Evolutionary conservation across 2,797 vertebrate species (phyloP).

Genomic region (Chromobotia macracanthus): DNA sequence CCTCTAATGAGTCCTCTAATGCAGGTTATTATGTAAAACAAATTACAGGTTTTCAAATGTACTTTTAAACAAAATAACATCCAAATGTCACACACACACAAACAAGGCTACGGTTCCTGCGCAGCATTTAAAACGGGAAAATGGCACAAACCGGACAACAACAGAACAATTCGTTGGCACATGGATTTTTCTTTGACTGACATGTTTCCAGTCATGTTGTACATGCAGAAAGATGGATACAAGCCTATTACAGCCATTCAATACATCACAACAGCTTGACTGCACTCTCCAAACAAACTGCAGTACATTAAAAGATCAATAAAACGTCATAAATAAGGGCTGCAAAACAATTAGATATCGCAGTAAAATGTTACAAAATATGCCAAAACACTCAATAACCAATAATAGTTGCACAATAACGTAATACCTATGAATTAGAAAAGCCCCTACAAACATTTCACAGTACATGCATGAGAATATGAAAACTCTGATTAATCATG

Average conservation of each 20-base stretch:
- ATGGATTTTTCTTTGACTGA: constrained; percentile 42
- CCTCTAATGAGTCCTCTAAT: constrained; percentile 67
- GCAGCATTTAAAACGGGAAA: constrained; percentile 35
- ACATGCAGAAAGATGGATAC: constrained; percentile 17
- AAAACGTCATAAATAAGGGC: no score
- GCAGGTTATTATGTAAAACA: constrained; percentile 63
- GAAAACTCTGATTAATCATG: not conserved
- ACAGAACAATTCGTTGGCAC: constrained; percentile 56
- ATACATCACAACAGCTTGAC: not conserved
- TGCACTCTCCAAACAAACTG: not conserved
- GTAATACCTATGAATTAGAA: no score
- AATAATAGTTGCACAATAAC: no score
- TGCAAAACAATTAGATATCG: no score
- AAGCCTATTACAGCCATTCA: constrained; percentile 25
- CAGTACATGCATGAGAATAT: no score
- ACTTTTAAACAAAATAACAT: constrained; percentile 63
- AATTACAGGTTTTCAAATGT: constrained; percentile 67
- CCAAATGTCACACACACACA: constrained; percentile 51
- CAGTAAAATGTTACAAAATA: no score
- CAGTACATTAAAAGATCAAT: no score
- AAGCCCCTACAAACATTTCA: no score
- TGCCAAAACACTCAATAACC: no score
- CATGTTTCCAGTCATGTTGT: constrained; percentile 42
- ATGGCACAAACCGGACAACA: constrained; percentile 52
- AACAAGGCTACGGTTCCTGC: constrained; percentile 41